These are phyloP conservation scores for Lichenostomus cassidix DNA, from an alignment of 2,113 vertebrate species.

Conservation along the genomic window DNA sequence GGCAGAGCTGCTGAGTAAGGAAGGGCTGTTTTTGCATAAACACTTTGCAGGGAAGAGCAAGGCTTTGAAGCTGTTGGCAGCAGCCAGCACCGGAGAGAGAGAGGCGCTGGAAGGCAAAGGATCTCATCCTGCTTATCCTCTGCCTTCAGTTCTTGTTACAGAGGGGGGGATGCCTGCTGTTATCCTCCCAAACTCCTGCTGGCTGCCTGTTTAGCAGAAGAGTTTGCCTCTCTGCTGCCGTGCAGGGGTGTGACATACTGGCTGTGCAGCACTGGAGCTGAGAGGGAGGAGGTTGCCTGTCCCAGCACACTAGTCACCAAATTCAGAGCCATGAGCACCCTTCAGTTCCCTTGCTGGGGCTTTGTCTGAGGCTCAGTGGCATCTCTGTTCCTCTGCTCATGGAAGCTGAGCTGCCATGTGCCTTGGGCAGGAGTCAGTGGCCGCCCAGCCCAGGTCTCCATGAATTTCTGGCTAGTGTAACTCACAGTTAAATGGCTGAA, in stretches of 20 bases:
- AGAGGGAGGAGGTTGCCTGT: background rate
- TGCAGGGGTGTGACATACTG: accelerated
- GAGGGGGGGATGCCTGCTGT: background rate
- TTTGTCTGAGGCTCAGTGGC: background rate
- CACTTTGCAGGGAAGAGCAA: background rate
- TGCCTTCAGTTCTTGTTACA: background rate
- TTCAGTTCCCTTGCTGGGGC: background rate
- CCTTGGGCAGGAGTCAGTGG: background rate
- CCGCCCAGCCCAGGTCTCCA: background rate
- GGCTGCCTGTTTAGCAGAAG: background rate
- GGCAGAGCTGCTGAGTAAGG: conserved; percentile 60
- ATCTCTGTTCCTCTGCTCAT: background rate
- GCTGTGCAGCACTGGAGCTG: accelerated
- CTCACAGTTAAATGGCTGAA: background rate
- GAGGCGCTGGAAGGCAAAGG: conserved; percentile 1
- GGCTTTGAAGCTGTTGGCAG: conserved; percentile 29
- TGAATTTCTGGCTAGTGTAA: background rate
- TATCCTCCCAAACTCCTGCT: background rate
- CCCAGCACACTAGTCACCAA: background rate
- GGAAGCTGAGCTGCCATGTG: background rate
- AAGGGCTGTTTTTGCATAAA: conserved; percentile 18
- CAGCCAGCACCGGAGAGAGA: background rate
- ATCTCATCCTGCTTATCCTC: background rate
- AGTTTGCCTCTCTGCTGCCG: accelerated
- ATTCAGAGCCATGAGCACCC: background rate